phyloP scores from a whole-genome alignment of 2,113 vertebrate genomes.

The Cettia cetti region DNA sequence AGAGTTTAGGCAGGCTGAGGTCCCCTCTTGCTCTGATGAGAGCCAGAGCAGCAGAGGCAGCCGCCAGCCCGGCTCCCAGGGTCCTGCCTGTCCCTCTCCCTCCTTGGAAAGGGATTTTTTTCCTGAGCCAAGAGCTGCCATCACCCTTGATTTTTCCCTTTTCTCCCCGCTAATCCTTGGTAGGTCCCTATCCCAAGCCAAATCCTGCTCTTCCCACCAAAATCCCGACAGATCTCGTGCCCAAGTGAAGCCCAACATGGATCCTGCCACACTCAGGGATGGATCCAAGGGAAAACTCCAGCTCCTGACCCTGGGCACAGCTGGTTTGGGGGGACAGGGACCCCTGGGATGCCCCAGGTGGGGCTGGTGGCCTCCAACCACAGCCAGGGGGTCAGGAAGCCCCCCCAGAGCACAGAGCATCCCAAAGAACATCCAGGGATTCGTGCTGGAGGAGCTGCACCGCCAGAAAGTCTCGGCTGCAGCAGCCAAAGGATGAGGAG shows the following conservation, averaged over 20 bases:
- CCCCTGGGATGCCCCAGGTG: background rate
- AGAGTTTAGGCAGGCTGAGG: constrained; percentile 34
- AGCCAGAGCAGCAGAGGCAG: background rate
- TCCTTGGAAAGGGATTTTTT: background rate
- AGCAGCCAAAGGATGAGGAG: background rate
- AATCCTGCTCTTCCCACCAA: background rate
- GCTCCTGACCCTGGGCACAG: background rate
- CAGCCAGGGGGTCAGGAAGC: background rate
- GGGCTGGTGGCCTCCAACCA: background rate
- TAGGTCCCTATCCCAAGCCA: background rate
- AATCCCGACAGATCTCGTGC: background rate
- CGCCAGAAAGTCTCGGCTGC: background rate
- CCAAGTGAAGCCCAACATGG: rapidly evolving
- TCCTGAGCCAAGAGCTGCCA: background rate
- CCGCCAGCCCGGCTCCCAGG: background rate
- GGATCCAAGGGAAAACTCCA: background rate
- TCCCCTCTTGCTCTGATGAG: background rate
- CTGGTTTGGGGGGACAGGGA: rapidly evolving
- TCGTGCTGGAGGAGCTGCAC: background rate
- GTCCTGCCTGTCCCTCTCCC: background rate
- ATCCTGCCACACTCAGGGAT: background rate
- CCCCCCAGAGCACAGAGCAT: background rate
- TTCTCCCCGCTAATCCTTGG: rapidly evolving
- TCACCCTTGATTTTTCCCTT: background rate
- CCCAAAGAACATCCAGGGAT: background rate